These are phyloP conservation scores for Lagodon rhomboides DNA, from an alignment of 2,797 vertebrate genomes.

Conservation along the genomic window DNA sequence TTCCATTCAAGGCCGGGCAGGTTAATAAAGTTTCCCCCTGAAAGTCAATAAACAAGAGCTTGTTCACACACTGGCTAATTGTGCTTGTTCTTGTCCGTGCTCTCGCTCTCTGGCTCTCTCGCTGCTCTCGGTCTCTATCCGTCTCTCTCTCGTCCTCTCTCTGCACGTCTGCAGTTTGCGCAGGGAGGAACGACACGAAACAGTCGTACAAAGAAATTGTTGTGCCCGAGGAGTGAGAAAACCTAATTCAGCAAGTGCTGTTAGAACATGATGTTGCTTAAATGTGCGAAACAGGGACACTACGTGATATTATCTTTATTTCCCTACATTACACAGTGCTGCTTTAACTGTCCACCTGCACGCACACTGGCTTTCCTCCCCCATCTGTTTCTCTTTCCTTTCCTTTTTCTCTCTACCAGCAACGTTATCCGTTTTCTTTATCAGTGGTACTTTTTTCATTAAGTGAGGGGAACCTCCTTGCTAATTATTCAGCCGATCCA, in stretches of 20 bases:
- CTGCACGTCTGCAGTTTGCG: slow-evolving; percentile 16
- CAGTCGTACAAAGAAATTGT: not conserved
- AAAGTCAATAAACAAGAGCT: slow-evolving; percentile 88
- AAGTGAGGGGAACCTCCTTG: too few relatives aligned
- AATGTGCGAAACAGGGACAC: not conserved
- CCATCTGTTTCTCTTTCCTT: too few relatives aligned
- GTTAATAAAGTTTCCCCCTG: slow-evolving; percentile 87
- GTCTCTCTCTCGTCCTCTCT: slow-evolving; percentile 20
- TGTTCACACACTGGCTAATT: slow-evolving; percentile 85
- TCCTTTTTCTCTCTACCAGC: too few relatives aligned
- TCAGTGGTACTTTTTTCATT: too few relatives aligned
- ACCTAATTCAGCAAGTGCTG: not conserved
- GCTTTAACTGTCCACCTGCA: too few relatives aligned
- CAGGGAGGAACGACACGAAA: slow-evolving; percentile 22
- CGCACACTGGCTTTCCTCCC: too few relatives aligned
- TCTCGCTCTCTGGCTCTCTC: slow-evolving; percentile 22
- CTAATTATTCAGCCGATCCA: too few relatives aligned
- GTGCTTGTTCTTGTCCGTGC: slow-evolving; percentile 59
- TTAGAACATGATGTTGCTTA: slow-evolving; percentile 1
- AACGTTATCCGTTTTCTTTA: too few relatives aligned
- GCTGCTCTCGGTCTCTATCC: slow-evolving; percentile 19
- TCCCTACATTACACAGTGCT: not conserved
- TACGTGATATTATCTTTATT: slow-evolving; percentile 5
- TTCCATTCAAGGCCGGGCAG: slow-evolving; percentile 84
- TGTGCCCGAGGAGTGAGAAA: not conserved